Percentiles rank a stretch among this genome's conserved stretches.
Evolutionary conservation across 2,113 vertebrate species (phyloP).

Genomic region (Lucifuga dentata): DNA sequence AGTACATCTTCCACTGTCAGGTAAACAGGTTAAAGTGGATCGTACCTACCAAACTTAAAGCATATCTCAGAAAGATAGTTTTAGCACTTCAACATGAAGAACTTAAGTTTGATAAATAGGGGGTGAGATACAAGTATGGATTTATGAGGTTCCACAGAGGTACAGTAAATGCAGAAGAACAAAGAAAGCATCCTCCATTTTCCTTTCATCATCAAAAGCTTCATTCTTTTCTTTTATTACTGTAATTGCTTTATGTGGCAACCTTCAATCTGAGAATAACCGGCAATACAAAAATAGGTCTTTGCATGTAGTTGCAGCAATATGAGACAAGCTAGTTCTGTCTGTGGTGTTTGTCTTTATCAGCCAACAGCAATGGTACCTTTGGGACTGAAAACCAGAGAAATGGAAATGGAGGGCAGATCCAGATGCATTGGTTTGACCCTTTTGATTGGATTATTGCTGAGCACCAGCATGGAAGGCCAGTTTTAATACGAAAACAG

Average conservation of each 20-base stretch:
- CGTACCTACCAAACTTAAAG: not conserved
- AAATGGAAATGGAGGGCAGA: slow-evolving; percentile 20
- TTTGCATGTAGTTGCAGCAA: not conserved
- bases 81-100: too few species aligned
- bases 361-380: not conserved
- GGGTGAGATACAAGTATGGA: not conserved
- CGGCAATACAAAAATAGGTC: not conserved
- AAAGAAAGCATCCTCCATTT: not conserved
- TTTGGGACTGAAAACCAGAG: slow-evolving; percentile 28
- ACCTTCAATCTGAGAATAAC: not conserved
- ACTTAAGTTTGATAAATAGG: too few species aligned
- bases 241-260: not conserved
- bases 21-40: slow-evolving; percentile 71
- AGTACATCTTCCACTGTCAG: slow-evolving; percentile 98
- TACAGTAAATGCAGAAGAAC: not conserved
- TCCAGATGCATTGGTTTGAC: slow-evolving; percentile 16
- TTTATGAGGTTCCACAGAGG: not conserved
- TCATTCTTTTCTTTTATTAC: not conserved
- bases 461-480: slow-evolving; percentile 9
- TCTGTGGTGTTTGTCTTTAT: slow-evolving; percentile 13
- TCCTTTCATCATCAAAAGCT: not conserved
- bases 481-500: slow-evolving; percentile 24
- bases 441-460: slow-evolving; percentile 28
- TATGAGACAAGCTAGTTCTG: not conserved
- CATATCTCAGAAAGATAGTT: too few species aligned